phyloP scores from a whole-genome alignment of 2,113 vertebrate species.

The Prunella himalayana region DNA sequence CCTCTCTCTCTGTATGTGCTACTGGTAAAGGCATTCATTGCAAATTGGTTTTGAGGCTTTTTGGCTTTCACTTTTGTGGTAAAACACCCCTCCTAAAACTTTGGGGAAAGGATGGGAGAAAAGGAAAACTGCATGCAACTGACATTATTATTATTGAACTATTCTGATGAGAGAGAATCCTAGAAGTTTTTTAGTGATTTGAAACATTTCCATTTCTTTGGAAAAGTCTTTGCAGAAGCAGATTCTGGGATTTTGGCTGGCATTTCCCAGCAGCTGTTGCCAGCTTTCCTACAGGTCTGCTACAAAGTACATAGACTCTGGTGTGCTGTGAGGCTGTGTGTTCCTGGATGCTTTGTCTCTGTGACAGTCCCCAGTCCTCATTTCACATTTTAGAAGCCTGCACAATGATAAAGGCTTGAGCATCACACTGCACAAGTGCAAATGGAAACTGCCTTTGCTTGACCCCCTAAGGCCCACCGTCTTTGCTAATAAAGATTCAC shows the following conservation, averaged over 20 bases:
- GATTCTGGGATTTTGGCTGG: background rate
- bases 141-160: background rate
- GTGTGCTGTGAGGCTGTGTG: background rate
- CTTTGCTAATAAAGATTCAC: slow-evolving; percentile 3
- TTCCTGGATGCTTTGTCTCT: background rate
- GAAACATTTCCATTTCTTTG: background rate
- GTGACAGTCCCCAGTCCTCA: background rate
- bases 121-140: background rate
- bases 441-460: background rate
- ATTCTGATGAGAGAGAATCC: background rate
- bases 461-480: background rate
- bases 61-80: background rate
- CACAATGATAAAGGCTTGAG: background rate
- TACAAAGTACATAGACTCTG: background rate
- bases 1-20: background rate
- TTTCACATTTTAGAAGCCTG: background rate
- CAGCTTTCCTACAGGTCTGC: background rate
- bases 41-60: background rate
- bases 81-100: background rate
- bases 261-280: background rate
- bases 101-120: background rate
- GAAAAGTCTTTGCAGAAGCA: background rate
- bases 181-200: background rate
- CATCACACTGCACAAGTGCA: background rate
- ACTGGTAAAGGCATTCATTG: background rate